A percentile compares a stretch with the other conserved stretches of the same genome.
Evolutionary conservation across 2,113 vertebrate species (phyloP).

Genomic region (Laticauda laticaudata): DNA sequence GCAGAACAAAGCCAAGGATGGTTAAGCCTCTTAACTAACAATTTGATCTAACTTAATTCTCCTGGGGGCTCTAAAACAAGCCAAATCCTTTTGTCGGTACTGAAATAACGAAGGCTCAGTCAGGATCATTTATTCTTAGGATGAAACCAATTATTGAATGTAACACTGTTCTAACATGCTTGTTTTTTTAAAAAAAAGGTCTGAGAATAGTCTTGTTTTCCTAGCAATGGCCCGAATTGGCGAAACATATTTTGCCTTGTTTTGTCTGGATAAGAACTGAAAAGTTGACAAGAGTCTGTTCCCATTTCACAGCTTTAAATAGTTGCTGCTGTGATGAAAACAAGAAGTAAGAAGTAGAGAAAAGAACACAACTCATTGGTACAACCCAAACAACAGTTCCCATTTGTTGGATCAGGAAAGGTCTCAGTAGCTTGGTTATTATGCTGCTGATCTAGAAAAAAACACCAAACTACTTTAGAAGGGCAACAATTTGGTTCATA

Average conservation of each 20-base stretch:
- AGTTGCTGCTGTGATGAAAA: background rate
- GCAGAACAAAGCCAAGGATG: background rate
- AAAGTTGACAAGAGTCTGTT: background rate
- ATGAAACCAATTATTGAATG: background rate
- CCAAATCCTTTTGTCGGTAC: background rate
- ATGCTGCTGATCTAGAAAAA: background rate
- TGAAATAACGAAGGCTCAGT: background rate
- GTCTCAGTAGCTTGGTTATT: background rate
- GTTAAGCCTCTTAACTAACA: background rate
- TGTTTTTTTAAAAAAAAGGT: background rate
- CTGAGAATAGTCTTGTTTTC: background rate
- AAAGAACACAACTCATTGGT: background rate
- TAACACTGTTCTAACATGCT: background rate
- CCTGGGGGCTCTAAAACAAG: background rate
- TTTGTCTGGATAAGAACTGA: background rate
- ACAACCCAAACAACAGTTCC: background rate
- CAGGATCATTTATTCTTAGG: background rate
- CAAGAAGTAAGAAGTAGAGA: background rate
- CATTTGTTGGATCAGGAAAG: background rate
- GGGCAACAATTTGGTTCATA: background rate
- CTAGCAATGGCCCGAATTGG: background rate
- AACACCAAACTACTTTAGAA: background rate
- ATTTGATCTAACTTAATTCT: background rate
- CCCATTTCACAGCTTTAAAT: background rate
- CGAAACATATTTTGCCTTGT: background rate